Evolutionary conservation across 2,888 invertebrate species (phyloP).

Genomic region (Dynastes maya): DNA sequence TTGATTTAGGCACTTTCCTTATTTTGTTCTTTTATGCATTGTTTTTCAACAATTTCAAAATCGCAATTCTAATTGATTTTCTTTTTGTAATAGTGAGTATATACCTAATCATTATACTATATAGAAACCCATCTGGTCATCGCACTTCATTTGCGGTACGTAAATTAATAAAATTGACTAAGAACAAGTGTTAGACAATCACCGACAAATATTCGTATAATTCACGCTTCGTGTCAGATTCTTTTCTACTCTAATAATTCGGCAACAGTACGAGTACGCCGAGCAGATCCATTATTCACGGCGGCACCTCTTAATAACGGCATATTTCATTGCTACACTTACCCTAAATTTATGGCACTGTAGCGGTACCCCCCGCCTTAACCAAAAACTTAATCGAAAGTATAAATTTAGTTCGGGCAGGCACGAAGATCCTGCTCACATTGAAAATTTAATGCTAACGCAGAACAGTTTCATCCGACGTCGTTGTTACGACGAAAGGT

Average conservation of each 20-base stretch:
- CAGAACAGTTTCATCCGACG: conserved; percentile 22
- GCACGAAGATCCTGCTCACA: conserved; percentile 33
- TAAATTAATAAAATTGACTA: conserved; percentile 10
- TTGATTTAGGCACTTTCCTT: too few relatives aligned
- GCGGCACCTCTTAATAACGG: conserved; percentile 38
- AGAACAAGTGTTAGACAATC: conserved; percentile 10
- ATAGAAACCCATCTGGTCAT: background rate
- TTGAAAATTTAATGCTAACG: conserved; percentile 19
- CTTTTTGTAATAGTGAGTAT: too few relatives aligned
- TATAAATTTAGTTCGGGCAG: conserved; percentile 33
- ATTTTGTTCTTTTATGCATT: too few relatives aligned
- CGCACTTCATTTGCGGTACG: background rate
- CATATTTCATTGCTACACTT: conserved; percentile 44
- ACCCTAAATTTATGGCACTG: conserved; percentile 33
- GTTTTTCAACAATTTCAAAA: too few relatives aligned
- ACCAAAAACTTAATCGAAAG: conserved; percentile 34
- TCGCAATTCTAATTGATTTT: too few relatives aligned
- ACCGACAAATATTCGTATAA: conserved; percentile 36
- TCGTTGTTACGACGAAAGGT: conserved; percentile 8
- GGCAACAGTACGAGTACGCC: conserved; percentile 22
- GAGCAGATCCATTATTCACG: conserved; percentile 17
- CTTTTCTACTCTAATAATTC: conserved; percentile 43
- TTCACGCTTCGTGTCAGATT: conserved; percentile 30
- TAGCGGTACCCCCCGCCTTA: background rate
- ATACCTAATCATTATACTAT: too few relatives aligned